Conservation (phyloP, 2,113 vertebrate species). For the Cygnus atratus region DNA sequence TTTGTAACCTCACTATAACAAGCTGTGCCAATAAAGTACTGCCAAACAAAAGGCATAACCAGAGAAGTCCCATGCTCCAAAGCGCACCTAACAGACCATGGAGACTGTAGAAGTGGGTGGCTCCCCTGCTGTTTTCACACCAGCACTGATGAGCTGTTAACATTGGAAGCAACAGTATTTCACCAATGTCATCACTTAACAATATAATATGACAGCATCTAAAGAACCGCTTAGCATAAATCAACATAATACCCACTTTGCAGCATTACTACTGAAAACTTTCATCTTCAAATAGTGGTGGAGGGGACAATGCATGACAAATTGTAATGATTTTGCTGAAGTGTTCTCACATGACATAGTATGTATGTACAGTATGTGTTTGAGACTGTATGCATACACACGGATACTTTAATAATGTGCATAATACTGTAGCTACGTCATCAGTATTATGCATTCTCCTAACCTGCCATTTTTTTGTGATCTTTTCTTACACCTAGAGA, state of each 20-base stretch:
- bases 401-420: neutral
- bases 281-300: conserved; percentile 36
- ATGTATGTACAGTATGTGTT: neutral
- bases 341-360: neutral
- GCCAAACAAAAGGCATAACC: neutral
- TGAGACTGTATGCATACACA: neutral
- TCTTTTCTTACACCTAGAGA: neutral
- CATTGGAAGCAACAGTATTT: conserved; percentile 28
- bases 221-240: conserved; percentile 60
- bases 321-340: conserved; percentile 1
- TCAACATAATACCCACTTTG: conserved; percentile 69
- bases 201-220: conserved; percentile 48
- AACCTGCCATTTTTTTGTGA: neutral
- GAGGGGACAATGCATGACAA: neutral
- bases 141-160: neutral
- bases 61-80: neutral
- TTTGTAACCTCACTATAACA: neutral
- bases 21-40: neutral
- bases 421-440: neutral
- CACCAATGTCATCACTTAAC: conserved; percentile 52
- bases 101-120: neutral
- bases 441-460: neutral
- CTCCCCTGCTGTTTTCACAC: neutral
- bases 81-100: neutral
- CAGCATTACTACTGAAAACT: conserved; percentile 61